Conservation (phyloP, 2,797 vertebrate species). For the Coregonus ussuriensis region DNA sequence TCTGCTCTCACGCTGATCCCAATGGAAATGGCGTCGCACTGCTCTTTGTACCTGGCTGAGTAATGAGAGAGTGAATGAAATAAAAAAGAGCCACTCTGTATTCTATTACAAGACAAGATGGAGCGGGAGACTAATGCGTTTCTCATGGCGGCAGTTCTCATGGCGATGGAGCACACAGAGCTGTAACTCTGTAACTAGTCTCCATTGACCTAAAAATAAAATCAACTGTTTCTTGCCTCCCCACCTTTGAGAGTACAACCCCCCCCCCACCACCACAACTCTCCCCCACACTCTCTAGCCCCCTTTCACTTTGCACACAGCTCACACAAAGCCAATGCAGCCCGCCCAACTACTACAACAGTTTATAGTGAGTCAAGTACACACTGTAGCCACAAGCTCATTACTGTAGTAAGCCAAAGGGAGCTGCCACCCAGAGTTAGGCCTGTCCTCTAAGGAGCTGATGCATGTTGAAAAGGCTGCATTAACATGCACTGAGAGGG, state of each 20-base stretch:
- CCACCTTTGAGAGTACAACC: conserved; percentile 1
- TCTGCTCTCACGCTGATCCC: conserved; percentile 28
- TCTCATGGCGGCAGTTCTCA: conserved; percentile 50
- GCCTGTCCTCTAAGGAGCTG: conserved; percentile 43
- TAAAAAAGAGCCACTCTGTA: conserved; percentile 49
- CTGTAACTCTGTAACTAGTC: conserved; percentile 31
- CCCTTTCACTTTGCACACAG: background rate
- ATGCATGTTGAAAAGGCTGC: conserved; percentile 44
- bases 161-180: conserved; percentile 15
- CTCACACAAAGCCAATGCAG: background rate
- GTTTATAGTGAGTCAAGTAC: background rate
- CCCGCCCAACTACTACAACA: background rate
- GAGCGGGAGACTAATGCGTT: conserved; percentile 35
- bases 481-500: conserved; percentile 35
- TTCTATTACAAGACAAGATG: conserved; percentile 53
- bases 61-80: conserved; percentile 47
- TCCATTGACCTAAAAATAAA: conserved; percentile 50
- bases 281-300: conserved; percentile 12
- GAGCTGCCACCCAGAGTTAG: conserved; percentile 58
- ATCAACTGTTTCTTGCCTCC: conserved; percentile 40
- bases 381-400: conserved; percentile 34
- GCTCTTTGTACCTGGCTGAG: conserved; percentile 52
- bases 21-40: background rate
- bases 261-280: background rate
- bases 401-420: conserved; percentile 30